These are phyloP conservation scores for Paratilapia polleni DNA, from an alignment of 2,113 vertebrate species.

Conservation along the genomic window DNA sequence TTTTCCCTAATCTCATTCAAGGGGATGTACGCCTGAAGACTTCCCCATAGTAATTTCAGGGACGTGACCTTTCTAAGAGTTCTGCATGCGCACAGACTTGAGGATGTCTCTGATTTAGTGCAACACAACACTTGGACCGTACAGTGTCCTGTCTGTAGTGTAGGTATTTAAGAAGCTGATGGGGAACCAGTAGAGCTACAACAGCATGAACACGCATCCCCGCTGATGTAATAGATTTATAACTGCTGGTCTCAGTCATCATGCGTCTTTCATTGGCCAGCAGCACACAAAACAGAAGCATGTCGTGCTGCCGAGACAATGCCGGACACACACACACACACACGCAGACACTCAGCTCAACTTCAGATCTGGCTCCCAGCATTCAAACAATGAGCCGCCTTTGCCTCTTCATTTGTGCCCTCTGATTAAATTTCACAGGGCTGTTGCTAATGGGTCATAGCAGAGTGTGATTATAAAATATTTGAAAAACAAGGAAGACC, in stretches of 20 bases:
- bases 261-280: conserved; percentile 51
- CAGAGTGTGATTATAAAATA: conserved; percentile 43
- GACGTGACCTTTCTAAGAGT: conserved; percentile 51
- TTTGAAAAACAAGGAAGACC: conserved; percentile 42
- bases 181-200: conserved; percentile 6
- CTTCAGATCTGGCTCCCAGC: conserved; percentile 27
- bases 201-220: conserved; percentile 19
- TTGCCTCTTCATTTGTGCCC: conserved; percentile 31
- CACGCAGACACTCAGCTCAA: conserved; percentile 11
- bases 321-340: conserved; percentile 20
- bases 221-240: conserved; percentile 54
- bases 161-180: neutral
- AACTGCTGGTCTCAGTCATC: conserved; percentile 18
- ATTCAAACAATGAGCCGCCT: neutral
- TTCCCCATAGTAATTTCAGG: conserved; percentile 25
- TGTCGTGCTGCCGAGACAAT: neutral
- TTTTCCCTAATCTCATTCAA: conserved; percentile 38
- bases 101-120: conserved; percentile 29
- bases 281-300: conserved; percentile 36
- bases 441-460: conserved; percentile 27
- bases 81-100: neutral
- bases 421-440: conserved; percentile 48
- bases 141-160: conserved; percentile 16
- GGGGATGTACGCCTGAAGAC: conserved; percentile 24
- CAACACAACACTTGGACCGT: conserved; percentile 17